Conservation (phyloP, 2,797 vertebrate genomes). For the Saguinus oedipus region DNA sequence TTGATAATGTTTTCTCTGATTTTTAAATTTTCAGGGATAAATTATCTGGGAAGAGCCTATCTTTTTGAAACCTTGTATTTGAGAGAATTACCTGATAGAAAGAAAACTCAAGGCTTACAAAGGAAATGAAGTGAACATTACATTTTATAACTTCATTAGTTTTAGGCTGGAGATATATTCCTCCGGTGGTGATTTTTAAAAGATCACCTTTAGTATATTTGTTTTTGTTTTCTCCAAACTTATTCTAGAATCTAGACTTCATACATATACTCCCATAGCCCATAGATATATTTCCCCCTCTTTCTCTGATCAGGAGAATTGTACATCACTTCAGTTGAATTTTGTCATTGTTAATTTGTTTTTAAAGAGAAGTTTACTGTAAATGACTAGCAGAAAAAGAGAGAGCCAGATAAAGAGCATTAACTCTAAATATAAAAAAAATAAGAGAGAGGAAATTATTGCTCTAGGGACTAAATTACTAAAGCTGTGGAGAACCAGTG, state of each 20-base stretch:
- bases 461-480: not conserved
- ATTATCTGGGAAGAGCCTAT: slow-evolving; percentile 31
- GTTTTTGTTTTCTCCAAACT: not conserved
- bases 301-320: not conserved
- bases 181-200: not conserved
- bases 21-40: slow-evolving; percentile 8
- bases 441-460: not conserved
- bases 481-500: not conserved
- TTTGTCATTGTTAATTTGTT: not conserved
- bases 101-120: not conserved
- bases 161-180: not conserved
- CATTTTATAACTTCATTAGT: slow-evolving; percentile 12
- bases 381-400: slow-evolving; percentile 10
- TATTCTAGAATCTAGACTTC: not conserved
- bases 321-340: not conserved
- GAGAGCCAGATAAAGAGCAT: not conserved
- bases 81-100: not conserved
- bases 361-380: not conserved
- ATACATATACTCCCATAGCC: not conserved
- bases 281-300: not conserved
- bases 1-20: slow-evolving; percentile 5
- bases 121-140: slow-evolving; percentile 18
- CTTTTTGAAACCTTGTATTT: slow-evolving; percentile 7
- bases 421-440: not conserved
- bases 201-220: not conserved